A percentile compares a stretch with the other conserved stretches of the same genome.
phyloP scores from a whole-genome alignment of 2,113 vertebrate species.

The Perca schrenkii region DNA sequence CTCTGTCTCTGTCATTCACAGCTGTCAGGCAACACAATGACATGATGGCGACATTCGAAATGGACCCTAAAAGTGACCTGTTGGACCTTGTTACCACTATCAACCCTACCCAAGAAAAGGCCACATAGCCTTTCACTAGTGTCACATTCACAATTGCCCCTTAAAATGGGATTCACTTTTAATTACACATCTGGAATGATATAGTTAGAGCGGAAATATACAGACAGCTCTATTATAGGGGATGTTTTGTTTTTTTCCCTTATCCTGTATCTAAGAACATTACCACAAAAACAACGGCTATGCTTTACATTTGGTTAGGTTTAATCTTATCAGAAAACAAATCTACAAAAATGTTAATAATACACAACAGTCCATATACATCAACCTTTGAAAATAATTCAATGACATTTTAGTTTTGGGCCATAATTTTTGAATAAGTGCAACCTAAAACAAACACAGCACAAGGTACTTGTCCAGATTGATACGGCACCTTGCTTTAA shows the following conservation, averaged over 20 bases:
- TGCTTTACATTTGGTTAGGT: background rate
- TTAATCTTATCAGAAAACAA: background rate
- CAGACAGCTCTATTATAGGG: conserved; percentile 52
- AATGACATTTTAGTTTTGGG: background rate
- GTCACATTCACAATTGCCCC: conserved; percentile 53
- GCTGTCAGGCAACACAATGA: conserved; percentile 74
- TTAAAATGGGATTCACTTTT: conserved; percentile 69
- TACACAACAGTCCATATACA: background rate
- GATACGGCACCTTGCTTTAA: background rate
- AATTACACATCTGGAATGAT: conserved; percentile 57
- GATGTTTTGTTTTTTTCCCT: background rate
- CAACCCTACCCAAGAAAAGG: conserved; percentile 39
- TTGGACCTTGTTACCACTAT: conserved; percentile 68
- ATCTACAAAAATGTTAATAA: background rate
- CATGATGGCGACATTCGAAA: conserved; percentile 64
- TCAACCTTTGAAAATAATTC: background rate
- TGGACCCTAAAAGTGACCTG: conserved; percentile 58
- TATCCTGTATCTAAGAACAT: background rate
- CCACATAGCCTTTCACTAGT: conserved; percentile 48
- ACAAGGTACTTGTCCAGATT: background rate
- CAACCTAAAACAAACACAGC: background rate
- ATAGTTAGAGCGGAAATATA: conserved; percentile 36
- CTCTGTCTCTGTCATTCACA: conserved; percentile 74
- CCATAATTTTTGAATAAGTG: background rate
- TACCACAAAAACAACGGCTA: background rate